Evolutionary conservation across 2,797 vertebrate species (phyloP), one percentile per base, ranked within the genome.

Genomic region (Xiphorhynchus erythropygius): DNA sequence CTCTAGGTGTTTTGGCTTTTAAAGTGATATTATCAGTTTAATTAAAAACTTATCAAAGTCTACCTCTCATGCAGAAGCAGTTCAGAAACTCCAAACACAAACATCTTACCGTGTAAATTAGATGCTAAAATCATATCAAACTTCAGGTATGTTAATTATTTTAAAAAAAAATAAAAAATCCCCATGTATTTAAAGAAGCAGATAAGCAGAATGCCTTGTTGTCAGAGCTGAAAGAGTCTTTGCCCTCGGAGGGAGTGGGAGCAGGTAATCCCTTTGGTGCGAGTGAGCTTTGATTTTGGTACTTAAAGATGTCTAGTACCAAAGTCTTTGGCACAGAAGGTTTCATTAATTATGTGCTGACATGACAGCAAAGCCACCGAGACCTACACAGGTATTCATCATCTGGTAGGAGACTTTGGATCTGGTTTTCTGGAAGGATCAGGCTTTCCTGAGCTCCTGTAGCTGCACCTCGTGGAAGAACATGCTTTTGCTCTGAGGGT

Each of bases 11-110:
- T 97, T 97, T 91, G 95, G 92, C 89, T 95, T 97, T 97, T 97
- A 97, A 98, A 97, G 93, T 77, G 97, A 98, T 98, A 96, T 91
- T 97, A 97, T 97, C 97, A 96, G 91, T 97, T 98, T 98, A 98
- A 98, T 98, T 98, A 98, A 98, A 98, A 89, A 93, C 89, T 92
- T 97, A 97, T 86, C 94, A 89, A 95, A 96, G 87, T 63, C 82
- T 95, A 4, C 89, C 77, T 92, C 56, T 80, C 89, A 57, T 28
- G 17, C 73, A 70, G 91, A 95, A 96, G 90, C 92, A 81, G 79
- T 96, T 97, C 91, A 91, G 95, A 83, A 91, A 92, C 87, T 90
- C 76, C 74, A 91, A 95, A 76, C 77, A 90, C 71, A 93, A 90
- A 93, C 84, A 90, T 93, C 90, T 84, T 78, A 41, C 80, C 5